Evolutionary conservation across 2,113 vertebrate species (phyloP).

Genomic region (Lethenteron reissneri): DNA sequence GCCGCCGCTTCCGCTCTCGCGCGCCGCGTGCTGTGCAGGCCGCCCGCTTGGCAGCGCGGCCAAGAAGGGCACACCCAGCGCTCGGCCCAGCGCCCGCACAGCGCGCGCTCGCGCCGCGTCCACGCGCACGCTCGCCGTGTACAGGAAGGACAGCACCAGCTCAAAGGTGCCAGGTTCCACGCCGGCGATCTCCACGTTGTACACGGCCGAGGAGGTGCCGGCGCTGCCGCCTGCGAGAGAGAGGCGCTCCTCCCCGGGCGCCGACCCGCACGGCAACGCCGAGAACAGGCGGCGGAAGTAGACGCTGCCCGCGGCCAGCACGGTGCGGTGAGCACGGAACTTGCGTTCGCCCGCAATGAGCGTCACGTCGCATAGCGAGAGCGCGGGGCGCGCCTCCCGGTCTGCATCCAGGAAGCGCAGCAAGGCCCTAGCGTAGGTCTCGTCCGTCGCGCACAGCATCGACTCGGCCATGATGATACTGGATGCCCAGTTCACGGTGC

Average conservation of each 20-base stretch:
- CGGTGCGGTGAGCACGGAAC: slow-evolving; percentile 1
- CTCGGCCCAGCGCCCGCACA: not conserved
- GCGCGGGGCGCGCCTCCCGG: not conserved
- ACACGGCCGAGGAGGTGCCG: not conserved
- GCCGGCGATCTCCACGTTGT: not conserved
- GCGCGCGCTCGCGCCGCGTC: too few species aligned
- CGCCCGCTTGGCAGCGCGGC: not conserved
- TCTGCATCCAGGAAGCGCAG: slow-evolving; percentile 3
- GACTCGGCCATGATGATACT: not conserved
- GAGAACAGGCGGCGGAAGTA: not conserved
- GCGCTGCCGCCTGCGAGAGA: too few species aligned
- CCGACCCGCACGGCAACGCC: not conserved
- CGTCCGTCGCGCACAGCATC: not conserved
- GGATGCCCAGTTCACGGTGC: too few species aligned
- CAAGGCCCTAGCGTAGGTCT: not conserved
- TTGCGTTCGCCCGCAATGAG: not conserved
- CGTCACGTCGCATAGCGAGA: not conserved
- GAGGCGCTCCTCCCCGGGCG: too few species aligned
- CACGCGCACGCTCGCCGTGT: slow-evolving; percentile 2
- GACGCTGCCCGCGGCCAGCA: not conserved
- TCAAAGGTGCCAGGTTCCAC: not conserved
- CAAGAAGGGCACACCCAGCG: not conserved
- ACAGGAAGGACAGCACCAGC: not conserved
- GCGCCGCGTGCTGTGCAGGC: too few species aligned
- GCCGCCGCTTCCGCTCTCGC: too few species aligned